A percentile compares a stretch with the other conserved stretches of the same genome.
These are phyloP conservation scores for Lycodopsis pacificus DNA, from an alignment of 2,797 vertebrate genomes.

Conservation along the genomic window DNA sequence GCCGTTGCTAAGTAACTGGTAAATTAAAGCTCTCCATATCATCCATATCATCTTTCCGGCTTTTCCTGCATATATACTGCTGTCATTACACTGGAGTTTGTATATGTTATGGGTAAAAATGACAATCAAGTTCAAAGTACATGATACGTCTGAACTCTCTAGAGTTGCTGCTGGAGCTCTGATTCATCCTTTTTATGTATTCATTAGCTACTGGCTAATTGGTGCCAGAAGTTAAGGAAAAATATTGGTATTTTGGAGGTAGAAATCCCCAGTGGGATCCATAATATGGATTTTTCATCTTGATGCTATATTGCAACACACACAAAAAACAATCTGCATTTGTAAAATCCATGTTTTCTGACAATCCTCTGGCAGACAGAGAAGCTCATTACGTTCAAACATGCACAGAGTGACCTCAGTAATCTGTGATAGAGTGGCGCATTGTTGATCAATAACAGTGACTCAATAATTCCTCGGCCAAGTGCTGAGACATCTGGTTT, in stretches of 20 bases:
- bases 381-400: slow-evolving; percentile 1
- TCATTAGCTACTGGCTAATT: slow-evolving; percentile 3
- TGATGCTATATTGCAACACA: background rate
- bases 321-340: background rate
- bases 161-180: background rate
- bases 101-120: background rate
- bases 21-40: slow-evolving; percentile 19
- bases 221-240: background rate
- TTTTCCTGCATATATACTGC: background rate
- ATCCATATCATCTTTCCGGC: background rate
- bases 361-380: background rate
- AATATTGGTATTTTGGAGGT: background rate
- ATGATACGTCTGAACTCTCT: background rate
- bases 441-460: slow-evolving; percentile 37
- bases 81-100: background rate
- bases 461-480: slow-evolving; percentile 48
- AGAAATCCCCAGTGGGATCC: background rate
- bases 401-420: slow-evolving; percentile 4
- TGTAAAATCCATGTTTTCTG: background rate
- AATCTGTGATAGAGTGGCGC: background rate
- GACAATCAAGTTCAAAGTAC: background rate
- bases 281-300: slow-evolving; percentile 8
- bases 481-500: slow-evolving; percentile 41
- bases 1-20: slow-evolving; percentile 52
- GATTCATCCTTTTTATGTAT: background rate